These are phyloP conservation scores for Miltochrista miniata DNA, from an alignment of 2,888 invertebrate species.

Conservation along the genomic window DNA sequence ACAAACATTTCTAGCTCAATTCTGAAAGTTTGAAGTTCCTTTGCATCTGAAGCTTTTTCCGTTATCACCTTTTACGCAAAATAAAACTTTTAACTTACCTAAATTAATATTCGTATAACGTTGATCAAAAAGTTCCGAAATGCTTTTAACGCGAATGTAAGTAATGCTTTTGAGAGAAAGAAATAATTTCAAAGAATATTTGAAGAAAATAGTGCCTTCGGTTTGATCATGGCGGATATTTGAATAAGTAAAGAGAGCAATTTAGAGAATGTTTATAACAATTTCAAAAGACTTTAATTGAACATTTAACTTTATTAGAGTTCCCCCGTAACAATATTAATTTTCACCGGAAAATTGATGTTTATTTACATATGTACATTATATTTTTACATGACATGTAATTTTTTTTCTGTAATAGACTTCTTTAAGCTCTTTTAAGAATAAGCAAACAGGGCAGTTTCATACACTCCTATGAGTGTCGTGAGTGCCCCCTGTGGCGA, in stretches of 20 bases:
- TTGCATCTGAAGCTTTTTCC: slow-evolving; percentile 53
- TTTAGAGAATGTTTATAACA: no score
- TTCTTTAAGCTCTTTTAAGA: no score
- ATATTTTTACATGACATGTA: no score
- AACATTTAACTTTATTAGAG: slow-evolving; percentile 41
- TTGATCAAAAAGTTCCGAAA: slow-evolving; percentile 73
- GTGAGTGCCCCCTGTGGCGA: no score
- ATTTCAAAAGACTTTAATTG: no score
- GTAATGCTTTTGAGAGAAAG: slow-evolving; percentile 51
- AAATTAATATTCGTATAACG: slow-evolving; percentile 68
- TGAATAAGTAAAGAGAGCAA: slow-evolving; percentile 57
- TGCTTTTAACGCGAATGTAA: slow-evolving; percentile 74
- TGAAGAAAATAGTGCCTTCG: slow-evolving; percentile 59
- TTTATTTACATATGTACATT: no score
- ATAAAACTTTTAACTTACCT: slow-evolving; percentile 71
- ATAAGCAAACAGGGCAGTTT: no score
- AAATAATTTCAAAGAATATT: slow-evolving; percentile 62
- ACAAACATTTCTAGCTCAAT: slow-evolving; percentile 39
- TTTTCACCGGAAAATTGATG: neutral
- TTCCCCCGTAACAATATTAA: slow-evolving; percentile 16
- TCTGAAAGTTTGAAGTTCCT: slow-evolving; percentile 52
- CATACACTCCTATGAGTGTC: no score
- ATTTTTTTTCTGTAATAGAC: no score
- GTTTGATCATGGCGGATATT: slow-evolving; percentile 60
- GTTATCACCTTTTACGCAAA: slow-evolving; percentile 57